A percentile compares a stretch with the other conserved stretches of the same genome.
phyloP scores from a whole-genome alignment of 2,797 vertebrate genomes.

The Heteromormyrus szaboi region DNA sequence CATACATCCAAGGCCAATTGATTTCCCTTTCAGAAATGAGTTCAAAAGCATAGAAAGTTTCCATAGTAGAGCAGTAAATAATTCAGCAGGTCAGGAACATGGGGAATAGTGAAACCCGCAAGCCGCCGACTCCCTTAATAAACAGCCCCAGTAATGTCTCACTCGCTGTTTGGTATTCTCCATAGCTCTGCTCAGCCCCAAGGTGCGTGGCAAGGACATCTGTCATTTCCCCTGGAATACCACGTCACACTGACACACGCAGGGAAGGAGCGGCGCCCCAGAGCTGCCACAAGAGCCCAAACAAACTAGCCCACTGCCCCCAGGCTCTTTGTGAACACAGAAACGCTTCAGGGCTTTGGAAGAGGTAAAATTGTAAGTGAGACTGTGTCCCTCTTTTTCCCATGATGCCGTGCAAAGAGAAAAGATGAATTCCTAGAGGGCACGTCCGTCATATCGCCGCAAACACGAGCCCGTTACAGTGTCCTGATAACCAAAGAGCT shows the following conservation, averaged over 20 bases:
- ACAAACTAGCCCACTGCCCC: neutral
- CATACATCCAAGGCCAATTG: conserved; percentile 24
- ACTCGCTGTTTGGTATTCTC: conserved; percentile 13
- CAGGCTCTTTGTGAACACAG: neutral
- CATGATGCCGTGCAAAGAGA: neutral
- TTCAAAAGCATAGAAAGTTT: conserved; percentile 27
- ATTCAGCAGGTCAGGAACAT: conserved; percentile 24
- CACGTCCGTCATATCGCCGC: neutral
- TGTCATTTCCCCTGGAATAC: neutral
- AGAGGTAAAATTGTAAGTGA: neutral
- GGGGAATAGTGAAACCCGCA: conserved; percentile 23
- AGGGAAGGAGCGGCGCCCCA: neutral
- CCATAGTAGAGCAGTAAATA: conserved; percentile 31
- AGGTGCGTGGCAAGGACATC: conserved; percentile 6
- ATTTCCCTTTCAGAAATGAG: conserved; percentile 22
- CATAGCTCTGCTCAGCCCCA: conserved; percentile 3
- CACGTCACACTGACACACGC: neutral
- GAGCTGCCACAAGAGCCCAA: neutral
- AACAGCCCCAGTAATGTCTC: conserved; percentile 14
- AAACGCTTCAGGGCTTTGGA: neutral
- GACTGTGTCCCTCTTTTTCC: neutral
- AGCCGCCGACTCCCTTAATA: conserved; percentile 17
- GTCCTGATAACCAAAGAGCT: neutral
- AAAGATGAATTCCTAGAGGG: neutral
- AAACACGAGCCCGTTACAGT: neutral